Conservation (phyloP, 64 coral and sea anemone species). For the Catalaphyllia jardinei region DNA sequence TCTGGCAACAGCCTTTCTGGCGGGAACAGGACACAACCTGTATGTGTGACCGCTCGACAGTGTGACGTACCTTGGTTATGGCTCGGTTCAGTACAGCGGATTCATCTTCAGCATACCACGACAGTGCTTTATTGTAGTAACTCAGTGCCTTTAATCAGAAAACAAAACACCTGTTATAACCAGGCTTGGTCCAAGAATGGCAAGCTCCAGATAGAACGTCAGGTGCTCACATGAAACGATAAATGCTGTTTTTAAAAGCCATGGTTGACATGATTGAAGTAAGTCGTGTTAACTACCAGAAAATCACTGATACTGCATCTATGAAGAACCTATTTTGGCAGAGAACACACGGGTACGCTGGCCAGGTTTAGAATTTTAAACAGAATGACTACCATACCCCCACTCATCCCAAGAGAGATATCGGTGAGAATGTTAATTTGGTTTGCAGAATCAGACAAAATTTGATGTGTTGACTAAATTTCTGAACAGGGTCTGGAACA, state of each 20-base stretch:
- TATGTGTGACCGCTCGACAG: neutral
- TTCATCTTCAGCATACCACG: slow-evolving; percentile 93
- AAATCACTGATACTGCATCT: too few relatives aligned
- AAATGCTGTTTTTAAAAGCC: neutral
- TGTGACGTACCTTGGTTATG: slow-evolving; percentile 84
- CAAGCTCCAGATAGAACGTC: neutral
- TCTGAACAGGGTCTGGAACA: too few relatives aligned
- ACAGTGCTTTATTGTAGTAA: slow-evolving; percentile 86
- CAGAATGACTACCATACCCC: too few relatives aligned
- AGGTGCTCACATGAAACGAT: neutral
- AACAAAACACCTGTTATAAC: neutral
- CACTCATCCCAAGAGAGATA: too few relatives aligned
- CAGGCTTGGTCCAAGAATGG: neutral
- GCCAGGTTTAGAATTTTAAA: too few relatives aligned
- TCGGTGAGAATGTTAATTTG: too few relatives aligned
- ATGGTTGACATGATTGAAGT: neutral
- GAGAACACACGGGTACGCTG: too few relatives aligned
- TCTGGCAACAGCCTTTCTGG: neutral
- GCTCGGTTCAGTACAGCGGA: slow-evolving; percentile 89
- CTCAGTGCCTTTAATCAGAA: slow-evolving; percentile 57
- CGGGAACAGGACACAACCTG: neutral
- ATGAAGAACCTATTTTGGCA: too few relatives aligned
- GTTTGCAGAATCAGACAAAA: too few relatives aligned
- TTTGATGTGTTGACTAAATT: too few relatives aligned
- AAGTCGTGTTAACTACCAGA: too few relatives aligned